These are phyloP conservation scores for Sander vitreus DNA, from an alignment of 2,113 vertebrate species.

Conservation along the genomic window DNA sequence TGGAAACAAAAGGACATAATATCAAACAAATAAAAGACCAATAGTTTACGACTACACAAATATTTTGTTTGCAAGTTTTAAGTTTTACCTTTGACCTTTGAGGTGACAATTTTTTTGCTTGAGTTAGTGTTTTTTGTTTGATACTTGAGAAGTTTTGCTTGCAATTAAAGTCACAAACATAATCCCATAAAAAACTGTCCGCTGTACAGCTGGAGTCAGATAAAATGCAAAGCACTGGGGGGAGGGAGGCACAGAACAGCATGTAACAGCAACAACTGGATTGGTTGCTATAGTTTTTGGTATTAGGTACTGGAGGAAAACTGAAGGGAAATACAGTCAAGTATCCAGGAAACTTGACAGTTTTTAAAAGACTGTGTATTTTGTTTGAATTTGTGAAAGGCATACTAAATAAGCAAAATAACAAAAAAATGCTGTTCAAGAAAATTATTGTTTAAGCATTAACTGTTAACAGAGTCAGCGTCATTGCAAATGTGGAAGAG, in stretches of 20 bases:
- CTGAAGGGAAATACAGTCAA: slow-evolving; percentile 14
- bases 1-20: too few species aligned
- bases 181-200: slow-evolving; percentile 26
- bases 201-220: slow-evolving; percentile 25
- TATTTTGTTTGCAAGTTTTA: too few species aligned
- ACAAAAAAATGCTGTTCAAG: not conserved
- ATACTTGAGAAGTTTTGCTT: too few species aligned
- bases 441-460: slow-evolving; percentile 8
- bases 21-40: too few species aligned
- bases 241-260: not conserved
- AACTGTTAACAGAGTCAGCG: slow-evolving; percentile 26
- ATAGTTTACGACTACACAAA: too few species aligned
- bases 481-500: slow-evolving; percentile 32
- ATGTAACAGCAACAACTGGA: not conserved
- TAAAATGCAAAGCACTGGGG: slow-evolving; percentile 30
- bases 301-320: slow-evolving; percentile 9
- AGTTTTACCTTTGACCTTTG: too few species aligned
- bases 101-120: too few species aligned
- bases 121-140: too few species aligned
- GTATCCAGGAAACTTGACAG: not conserved
- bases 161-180: too few species aligned
- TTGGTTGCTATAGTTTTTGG: slow-evolving; percentile 35
- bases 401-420: slow-evolving; percentile 3
- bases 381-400: not conserved
- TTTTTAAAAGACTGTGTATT: slow-evolving; percentile 1